Evolutionary conservation across 2,797 vertebrate species (phyloP), one percentile per base, ranked within the genome.

Genomic region (Perodicticus potto): DNA sequence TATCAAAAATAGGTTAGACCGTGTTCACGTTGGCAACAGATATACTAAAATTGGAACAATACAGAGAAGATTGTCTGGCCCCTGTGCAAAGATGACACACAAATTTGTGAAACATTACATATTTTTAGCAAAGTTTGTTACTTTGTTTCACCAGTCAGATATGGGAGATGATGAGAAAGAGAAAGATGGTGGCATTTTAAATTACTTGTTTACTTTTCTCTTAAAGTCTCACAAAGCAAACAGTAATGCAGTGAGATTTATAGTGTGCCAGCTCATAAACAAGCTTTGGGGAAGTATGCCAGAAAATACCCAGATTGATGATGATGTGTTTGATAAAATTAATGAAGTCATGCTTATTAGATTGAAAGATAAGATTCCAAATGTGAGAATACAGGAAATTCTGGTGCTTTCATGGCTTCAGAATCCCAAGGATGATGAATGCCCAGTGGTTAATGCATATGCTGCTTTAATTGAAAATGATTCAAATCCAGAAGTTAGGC

Each of bases 261-360:
- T 99, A 84, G 99, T 97, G 0, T 99, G 99, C 97, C 99, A 99
- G 96, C 99, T 99, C 89, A 98, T 99, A 97, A 99, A 99, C 98
- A 99, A 99, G 97, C 97, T 99, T 97, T 98, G 99, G 98, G 99
- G 99, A 94, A 99, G 98, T 92, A 99, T 99, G 99, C 99, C 99
- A 34, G 99, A 99, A 98, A 99, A 99, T 87, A 99, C 99, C 45
- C 99, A 99, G 98, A 99, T 99, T 69, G 99, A 99, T 40, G 99
- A 99, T 70, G 99, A 99, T 81, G 98, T 99, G 77, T 99, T 99
- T 97, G 99, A 99, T 97, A 98, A 97, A 96, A 99, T 99, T 97
- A 99, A 99, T 89, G 99, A 99, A 97, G 99, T 99, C 93, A 99
- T 99, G 99, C 98, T 99, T 94, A 96, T 99, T 83, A 99, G 99